Evolutionary conservation across 2,797 vertebrate genomes (phyloP).

Genomic region (Ctenopoma kingsleyae): DNA sequence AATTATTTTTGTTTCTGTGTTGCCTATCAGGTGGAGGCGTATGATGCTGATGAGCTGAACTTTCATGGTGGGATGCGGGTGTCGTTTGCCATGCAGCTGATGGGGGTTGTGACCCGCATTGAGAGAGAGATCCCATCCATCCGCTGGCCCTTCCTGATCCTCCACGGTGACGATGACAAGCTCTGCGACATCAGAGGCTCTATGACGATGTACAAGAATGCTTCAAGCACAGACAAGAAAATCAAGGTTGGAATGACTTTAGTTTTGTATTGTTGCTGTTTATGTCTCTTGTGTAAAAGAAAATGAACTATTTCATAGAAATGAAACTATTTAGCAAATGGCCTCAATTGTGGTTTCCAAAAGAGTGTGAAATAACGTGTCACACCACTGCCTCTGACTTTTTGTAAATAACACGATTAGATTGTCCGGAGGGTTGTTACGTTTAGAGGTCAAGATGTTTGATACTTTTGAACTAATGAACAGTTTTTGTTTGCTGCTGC

Average conservation of each 20-base stretch:
- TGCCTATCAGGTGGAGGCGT: slow-evolving; percentile 88
- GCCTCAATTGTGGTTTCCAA: background rate
- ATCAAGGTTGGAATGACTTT: slow-evolving; percentile 86
- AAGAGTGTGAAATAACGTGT: background rate
- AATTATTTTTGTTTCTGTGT: background rate
- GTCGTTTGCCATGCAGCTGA: slow-evolving; percentile 91
- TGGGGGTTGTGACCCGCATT: slow-evolving; percentile 88
- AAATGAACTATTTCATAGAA: too few species aligned
- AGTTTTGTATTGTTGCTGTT: background rate
- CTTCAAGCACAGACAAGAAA: slow-evolving; percentile 92
- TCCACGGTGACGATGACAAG: slow-evolving; percentile 93
- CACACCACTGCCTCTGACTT: background rate
- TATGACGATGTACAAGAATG: slow-evolving; percentile 88
- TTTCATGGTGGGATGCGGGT: slow-evolving; percentile 91
- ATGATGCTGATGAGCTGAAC: slow-evolving; percentile 88
- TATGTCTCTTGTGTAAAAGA: background rate
- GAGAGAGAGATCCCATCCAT: slow-evolving; percentile 90
- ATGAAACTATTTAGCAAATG: too few species aligned
- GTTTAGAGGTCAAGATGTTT: background rate
- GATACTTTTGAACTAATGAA: slow-evolving; percentile 1
- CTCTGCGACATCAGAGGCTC: slow-evolving; percentile 95
- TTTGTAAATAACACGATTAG: background rate
- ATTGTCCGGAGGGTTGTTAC: background rate
- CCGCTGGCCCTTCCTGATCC: slow-evolving; percentile 90
- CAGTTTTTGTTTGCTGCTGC: background rate